These are phyloP conservation scores for Noctua comes DNA, from an alignment of 2,888 invertebrate genomes.

Conservation along the genomic window DNA sequence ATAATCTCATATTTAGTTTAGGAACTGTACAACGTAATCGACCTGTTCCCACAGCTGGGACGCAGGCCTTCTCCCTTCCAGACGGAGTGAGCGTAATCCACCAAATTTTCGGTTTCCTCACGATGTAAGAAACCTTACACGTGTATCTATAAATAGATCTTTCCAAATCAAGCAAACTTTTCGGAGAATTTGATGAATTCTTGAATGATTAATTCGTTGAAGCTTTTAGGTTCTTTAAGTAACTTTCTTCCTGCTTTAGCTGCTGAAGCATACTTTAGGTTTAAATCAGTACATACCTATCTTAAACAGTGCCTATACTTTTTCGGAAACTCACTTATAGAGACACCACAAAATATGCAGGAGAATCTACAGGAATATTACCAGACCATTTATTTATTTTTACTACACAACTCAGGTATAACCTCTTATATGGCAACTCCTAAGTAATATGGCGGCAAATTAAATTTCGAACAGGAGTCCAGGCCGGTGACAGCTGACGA, in stretches of 20 bases:
- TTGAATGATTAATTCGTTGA: constrained; percentile 1
- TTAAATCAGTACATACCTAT: neutral
- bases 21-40: neutral
- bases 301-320: neutral
- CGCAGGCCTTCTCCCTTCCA: neutral
- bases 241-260: neutral
- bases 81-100: neutral
- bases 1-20: no score
- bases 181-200: constrained; percentile 6
- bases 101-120: neutral
- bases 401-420: constrained; percentile 23
- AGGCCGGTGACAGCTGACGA: constrained; percentile 84
- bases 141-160: neutral
- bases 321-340: neutral
- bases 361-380: neutral
- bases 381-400: constrained; percentile 18
- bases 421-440: constrained; percentile 46
- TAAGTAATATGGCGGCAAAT: constrained; percentile 80
- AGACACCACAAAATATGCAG: neutral
- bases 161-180: neutral
- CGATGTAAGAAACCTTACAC: neutral
- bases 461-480: constrained; percentile 81
- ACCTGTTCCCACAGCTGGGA: neutral
- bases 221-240: neutral
- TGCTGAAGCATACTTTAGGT: neutral